phyloP scores from a whole-genome alignment of 2,797 vertebrate species.

The Anabacerthia variegaticeps region DNA sequence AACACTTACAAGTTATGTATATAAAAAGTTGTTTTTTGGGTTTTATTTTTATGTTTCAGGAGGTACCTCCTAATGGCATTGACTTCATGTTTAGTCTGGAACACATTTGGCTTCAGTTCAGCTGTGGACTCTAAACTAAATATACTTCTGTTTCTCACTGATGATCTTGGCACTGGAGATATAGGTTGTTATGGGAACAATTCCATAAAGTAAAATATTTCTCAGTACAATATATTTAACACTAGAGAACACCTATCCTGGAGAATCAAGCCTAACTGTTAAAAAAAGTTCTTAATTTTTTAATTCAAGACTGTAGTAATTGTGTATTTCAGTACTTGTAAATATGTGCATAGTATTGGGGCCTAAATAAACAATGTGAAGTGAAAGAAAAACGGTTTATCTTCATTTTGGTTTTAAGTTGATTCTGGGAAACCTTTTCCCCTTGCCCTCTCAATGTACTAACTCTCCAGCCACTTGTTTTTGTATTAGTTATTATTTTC shows the following conservation, averaged over 20 bases:
- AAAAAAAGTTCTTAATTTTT: not conserved
- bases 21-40: not conserved
- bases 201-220: constrained; percentile 80
- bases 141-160: constrained; percentile 86
- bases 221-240: not conserved
- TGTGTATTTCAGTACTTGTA: not conserved
- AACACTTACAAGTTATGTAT: not conserved
- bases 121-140: constrained; percentile 75
- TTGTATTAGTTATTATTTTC: not conserved
- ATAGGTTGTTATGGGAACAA: constrained; percentile 88
- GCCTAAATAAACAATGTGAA: not conserved
- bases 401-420: not conserved
- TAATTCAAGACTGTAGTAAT: not conserved
- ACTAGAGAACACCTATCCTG: not conserved
- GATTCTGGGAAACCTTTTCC: not conserved
- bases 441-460: not conserved
- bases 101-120: not conserved
- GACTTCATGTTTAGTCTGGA: not conserved
- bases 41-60: constrained; percentile 32
- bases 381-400: not conserved
- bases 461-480: not conserved
- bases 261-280: not conserved
- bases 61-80: not conserved
- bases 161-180: constrained; percentile 90
- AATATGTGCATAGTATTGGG: not conserved